Percentiles rank a stretch among this genome's conserved stretches.
Conservation (phyloP, 1,140 invertebrate species). For the Littorina saxatilis region DNA sequence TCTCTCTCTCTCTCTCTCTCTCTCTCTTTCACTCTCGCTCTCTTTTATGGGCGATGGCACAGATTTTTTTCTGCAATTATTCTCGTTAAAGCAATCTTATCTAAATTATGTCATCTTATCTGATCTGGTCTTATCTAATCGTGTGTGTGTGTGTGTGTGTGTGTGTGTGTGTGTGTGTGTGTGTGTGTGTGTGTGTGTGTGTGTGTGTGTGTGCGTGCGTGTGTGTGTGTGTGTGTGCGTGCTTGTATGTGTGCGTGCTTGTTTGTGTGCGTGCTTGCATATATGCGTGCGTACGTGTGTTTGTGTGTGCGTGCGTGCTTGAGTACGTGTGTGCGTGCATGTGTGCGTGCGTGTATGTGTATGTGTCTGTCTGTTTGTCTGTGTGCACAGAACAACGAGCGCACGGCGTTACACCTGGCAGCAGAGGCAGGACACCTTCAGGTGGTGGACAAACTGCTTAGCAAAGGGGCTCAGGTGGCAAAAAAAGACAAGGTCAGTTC, state of each 20-base stretch:
- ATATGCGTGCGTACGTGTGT: not conserved
- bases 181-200: conserved; percentile 12
- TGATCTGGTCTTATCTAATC: not conserved
- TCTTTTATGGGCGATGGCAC: too few species aligned
- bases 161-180: conserved; percentile 1
- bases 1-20: conserved; percentile 19
- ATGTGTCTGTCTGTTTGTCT: conserved; percentile 21
- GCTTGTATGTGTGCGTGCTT: conserved; percentile 13
- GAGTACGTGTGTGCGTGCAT: not conserved
- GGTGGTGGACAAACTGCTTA: conserved; percentile 72
- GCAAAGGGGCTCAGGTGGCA: conserved; percentile 70
- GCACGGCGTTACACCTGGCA: conserved; percentile 74
- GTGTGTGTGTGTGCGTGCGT: not conserved
- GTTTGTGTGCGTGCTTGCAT: conserved; percentile 1
- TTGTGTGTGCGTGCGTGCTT: not conserved
- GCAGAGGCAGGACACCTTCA: conserved; percentile 73
- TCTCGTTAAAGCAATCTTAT: too few species aligned
- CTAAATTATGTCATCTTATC: not conserved
- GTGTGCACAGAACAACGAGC: conserved; percentile 65
- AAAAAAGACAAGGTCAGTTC: conserved; percentile 74
- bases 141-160: not conserved
- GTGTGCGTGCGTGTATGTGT: conserved; percentile 1
- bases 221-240: not conserved
- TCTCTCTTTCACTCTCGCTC: too few species aligned
- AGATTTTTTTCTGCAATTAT: too few species aligned